Percentiles rank a stretch among this genome's conserved stretches.
These are phyloP conservation scores for Entelurus aequoreus DNA, from an alignment of 2,113 vertebrate species.

Conservation along the genomic window DNA sequence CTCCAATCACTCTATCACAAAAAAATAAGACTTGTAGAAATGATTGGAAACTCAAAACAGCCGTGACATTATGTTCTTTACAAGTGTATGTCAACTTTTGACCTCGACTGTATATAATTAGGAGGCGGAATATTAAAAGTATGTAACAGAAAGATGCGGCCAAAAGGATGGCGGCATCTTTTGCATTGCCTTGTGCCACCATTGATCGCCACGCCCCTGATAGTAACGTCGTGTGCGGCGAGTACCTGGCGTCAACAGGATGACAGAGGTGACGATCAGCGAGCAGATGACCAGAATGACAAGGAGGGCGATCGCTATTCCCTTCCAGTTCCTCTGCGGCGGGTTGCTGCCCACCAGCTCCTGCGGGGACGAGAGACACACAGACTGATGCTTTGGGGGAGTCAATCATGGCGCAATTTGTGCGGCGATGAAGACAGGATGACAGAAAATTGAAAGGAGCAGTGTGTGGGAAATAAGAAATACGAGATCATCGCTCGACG, in stretches of 20 bases:
- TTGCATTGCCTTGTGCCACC: slow-evolving; percentile 14
- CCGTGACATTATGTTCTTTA: too few relatives aligned
- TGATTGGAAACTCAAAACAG: too few relatives aligned
- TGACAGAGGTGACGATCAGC: slow-evolving; percentile 96
- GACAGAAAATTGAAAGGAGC: slow-evolving; percentile 3
- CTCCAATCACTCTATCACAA: too few relatives aligned
- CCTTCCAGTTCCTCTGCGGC: slow-evolving; percentile 98
- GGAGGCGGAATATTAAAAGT: too few relatives aligned
- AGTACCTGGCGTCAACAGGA: slow-evolving; percentile 96
- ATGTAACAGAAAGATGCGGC: slow-evolving; percentile 14
- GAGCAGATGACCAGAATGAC: slow-evolving; percentile 99
- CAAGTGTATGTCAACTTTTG: too few relatives aligned
- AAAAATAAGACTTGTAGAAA: too few relatives aligned
- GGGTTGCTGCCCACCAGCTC: slow-evolving; percentile 98
- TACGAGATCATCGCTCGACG: not conserved
- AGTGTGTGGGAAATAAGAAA: not conserved
- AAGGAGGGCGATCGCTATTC: slow-evolving; percentile 95
- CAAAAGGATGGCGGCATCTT: slow-evolving; percentile 9
- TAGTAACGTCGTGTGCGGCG: slow-evolving; percentile 19
- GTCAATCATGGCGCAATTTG: slow-evolving; percentile 7
- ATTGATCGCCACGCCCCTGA: slow-evolving; percentile 44
- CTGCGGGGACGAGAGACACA: slow-evolving; percentile 55
- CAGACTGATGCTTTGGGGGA: not conserved
- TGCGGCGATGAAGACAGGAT: not conserved
- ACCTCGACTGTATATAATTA: too few relatives aligned